phyloP scores from a whole-genome alignment of 1,140 invertebrate genomes.

The Drosophila navojoa region DNA sequence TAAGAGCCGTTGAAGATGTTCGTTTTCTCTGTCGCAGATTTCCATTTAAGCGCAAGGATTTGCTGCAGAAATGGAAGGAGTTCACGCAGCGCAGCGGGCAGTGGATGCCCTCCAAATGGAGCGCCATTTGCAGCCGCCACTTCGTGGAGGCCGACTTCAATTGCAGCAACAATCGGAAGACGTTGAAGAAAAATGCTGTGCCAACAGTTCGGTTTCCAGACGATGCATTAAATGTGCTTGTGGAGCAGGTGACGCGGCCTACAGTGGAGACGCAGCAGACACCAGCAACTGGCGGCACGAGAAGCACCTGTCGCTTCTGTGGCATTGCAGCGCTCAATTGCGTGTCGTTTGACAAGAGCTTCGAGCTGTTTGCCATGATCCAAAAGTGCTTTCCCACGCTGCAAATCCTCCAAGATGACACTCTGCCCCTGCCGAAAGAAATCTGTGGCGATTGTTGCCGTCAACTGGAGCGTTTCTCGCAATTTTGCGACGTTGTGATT shows the following conservation, averaged over 20 bases:
- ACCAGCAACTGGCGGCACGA: slow-evolving; percentile 12
- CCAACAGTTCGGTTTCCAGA: slow-evolving; percentile 51
- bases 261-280: slow-evolving; percentile 9
- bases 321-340: slow-evolving; percentile 51
- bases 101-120: slow-evolving; percentile 81
- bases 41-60: slow-evolving; percentile 70
- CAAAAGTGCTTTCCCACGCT: slow-evolving; percentile 81
- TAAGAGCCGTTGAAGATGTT: neutral
- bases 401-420: slow-evolving; percentile 78
- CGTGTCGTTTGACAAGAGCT: slow-evolving; percentile 72
- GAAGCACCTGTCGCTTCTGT: slow-evolving; percentile 73
- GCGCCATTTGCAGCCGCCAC: slow-evolving; percentile 75
- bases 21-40: slow-evolving; percentile 49
- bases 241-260: slow-evolving; percentile 46
- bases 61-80: slow-evolving; percentile 74
- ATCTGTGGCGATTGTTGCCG: slow-evolving; percentile 67
- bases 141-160: slow-evolving; percentile 72
- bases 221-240: slow-evolving; percentile 14
- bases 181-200: slow-evolving; percentile 73
- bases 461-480: slow-evolving; percentile 61
- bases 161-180: slow-evolving; percentile 67
- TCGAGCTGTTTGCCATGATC: slow-evolving; percentile 77
- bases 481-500: slow-evolving; percentile 77
- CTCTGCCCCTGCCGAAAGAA: slow-evolving; percentile 71
- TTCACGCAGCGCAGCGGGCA: slow-evolving; percentile 66